These are phyloP conservation scores for Macrotis lagotis DNA, from an alignment of 2,113 vertebrate species.

Conservation along the genomic window DNA sequence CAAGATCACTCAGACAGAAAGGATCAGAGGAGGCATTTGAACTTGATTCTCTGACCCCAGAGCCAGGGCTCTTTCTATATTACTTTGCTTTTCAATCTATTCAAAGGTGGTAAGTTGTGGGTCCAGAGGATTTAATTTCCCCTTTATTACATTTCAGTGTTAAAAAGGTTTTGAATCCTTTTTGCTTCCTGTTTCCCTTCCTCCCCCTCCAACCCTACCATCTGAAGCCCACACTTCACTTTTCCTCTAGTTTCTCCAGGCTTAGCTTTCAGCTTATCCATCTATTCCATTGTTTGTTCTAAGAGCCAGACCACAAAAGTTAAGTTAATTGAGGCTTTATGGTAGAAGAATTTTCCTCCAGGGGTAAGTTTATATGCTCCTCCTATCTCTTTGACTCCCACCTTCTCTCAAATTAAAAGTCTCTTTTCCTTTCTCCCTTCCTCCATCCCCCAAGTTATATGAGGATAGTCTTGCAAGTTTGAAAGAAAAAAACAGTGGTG, in stretches of 20 bases:
- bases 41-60: not conserved
- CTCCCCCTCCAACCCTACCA: not conserved
- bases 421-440: not conserved
- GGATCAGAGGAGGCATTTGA: not conserved
- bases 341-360: slow-evolving; percentile 52
- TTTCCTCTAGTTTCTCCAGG: slow-evolving; percentile 4
- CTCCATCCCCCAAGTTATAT: slow-evolving; percentile 13
- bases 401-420: not conserved
- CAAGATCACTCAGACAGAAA: not conserved
- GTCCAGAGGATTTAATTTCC: not conserved
- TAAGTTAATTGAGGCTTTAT: slow-evolving; percentile 45
- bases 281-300: slow-evolving; percentile 40
- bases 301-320: slow-evolving; percentile 63
- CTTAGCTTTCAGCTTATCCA: slow-evolving; percentile 45
- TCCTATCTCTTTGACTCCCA: not conserved
- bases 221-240: slow-evolving; percentile 1
- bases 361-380: slow-evolving; percentile 46
- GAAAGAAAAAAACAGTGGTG: slow-evolving; percentile 15
- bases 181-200: not conserved
- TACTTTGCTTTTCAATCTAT: not conserved
- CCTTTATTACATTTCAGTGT: not conserved
- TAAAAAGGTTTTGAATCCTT: not conserved
- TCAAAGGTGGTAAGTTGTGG: not conserved
- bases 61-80: not conserved
- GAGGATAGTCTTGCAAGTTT: not conserved